Base-by-base conservation (phyloP, 2,888 invertebrate genomes). In the Epirrhoe alternata region DNA sequence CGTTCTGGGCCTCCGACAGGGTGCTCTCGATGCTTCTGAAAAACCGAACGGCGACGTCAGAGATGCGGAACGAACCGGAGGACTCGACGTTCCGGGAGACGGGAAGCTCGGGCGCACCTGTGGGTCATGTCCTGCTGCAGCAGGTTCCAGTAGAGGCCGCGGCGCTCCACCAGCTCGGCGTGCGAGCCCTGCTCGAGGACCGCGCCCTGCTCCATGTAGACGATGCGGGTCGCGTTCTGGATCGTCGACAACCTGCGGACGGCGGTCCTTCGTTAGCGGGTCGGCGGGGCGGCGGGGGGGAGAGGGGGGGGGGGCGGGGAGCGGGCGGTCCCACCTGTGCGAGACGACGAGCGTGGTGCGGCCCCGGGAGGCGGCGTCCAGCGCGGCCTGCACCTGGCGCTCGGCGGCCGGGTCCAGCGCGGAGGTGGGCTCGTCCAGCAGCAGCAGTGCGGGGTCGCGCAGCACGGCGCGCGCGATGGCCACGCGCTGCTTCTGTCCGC, bases 381-480 rank as follows among this genome's bases (percentile, higher is more conserved):
- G 84, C 0, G 92, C 92, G 0, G 89, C 88, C 77, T 92, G 92
- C 0, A 92, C 92, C 84, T 86, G 71, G 0, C 95, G 94, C 85
- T 97, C 98, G 42, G 96, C 96, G 64, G 96, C 95, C 2, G 96
- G 95, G 87, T 97, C 97, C 63, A 97, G 86, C 0, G 97, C 97
- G 0, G 97, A 97, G 0, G 97, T 97, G 0, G 97, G 97, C 84
- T 97, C 97, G 80, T 97, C 97, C 70, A 97, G 87, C 61, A 97
- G 86, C 58, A 97, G 88, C 47, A 97, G 94, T 52, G 94, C 94
- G 0, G 97, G 97, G 69, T 95, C 92, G 42, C 96, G 89, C 6
- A 97, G 94, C 52, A 97, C 84, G 0, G 97, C 97, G 58, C 97
- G 92, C 0, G 97, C 97, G 65, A 98, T 97, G 17, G 97, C 97